A percentile compares a stretch with the other conserved stretches of the same genome.
Conservation (phyloP, 2,888 invertebrate genomes). For the Acanthosepion lycidas region DNA sequence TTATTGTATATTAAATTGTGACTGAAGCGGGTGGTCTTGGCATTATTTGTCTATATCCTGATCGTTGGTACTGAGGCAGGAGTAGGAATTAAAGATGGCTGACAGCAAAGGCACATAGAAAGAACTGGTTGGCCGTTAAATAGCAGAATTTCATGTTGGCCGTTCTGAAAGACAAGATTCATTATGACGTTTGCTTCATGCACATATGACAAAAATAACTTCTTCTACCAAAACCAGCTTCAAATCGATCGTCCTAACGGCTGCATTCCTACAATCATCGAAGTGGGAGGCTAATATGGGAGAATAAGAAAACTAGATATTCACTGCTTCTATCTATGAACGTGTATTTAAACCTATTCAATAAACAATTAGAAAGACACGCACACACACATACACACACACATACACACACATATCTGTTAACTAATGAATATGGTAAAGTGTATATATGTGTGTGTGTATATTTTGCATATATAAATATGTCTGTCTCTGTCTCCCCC, state of each 20-base stretch:
- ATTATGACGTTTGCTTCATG: not conserved
- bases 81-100: not conserved
- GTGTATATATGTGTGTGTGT: too few relatives aligned
- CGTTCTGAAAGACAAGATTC: not conserved
- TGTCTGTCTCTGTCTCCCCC: too few relatives aligned
- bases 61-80: not conserved
- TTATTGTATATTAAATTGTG: too few relatives aligned
- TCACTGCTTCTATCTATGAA: not conserved
- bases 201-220: not conserved
- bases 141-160: not conserved
- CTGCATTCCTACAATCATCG: not conserved
- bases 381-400: too few relatives aligned
- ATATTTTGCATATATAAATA: too few relatives aligned
- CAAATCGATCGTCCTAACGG: not conserved
- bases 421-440: too few relatives aligned
- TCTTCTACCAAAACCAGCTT: not conserved
- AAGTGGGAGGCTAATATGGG: not conserved
- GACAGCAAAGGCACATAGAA: not conserved
- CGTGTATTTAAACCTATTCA: not conserved
- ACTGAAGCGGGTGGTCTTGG: too few relatives aligned
- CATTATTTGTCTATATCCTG: not conserved
- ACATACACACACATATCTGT: too few relatives aligned
- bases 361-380: not conserved
- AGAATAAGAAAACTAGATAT: not conserved
- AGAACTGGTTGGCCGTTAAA: not conserved